These are phyloP conservation scores for Macropis europaea DNA, from an alignment of 2,888 invertebrate genomes.

Conservation along the genomic window DNA sequence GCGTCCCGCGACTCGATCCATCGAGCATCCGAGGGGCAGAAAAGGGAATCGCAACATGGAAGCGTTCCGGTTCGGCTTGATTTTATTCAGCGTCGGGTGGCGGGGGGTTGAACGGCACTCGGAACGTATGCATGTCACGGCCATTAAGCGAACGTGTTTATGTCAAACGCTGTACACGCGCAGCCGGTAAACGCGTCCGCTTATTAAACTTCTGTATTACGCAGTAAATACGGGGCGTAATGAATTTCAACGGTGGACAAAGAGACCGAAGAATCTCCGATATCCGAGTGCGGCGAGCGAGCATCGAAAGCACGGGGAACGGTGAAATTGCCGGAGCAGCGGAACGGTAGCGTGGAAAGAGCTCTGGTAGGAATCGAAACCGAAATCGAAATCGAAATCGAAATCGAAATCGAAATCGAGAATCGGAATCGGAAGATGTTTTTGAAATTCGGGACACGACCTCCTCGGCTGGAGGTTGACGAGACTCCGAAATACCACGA, in stretches of 20 bases:
- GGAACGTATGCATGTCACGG: constrained; percentile 8
- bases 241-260: constrained; percentile 39
- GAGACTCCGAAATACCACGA: too few species aligned
- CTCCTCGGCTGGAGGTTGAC: too few species aligned
- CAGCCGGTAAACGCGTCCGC: constrained; percentile 33
- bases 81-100: constrained; percentile 5
- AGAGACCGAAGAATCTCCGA: constrained; percentile 35
- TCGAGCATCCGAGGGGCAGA: too few species aligned
- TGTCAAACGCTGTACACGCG: constrained; percentile 14
- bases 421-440: too few species aligned
- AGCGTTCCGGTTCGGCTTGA: too few species aligned
- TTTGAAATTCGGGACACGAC: too few species aligned
- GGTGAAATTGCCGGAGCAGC: not conserved
- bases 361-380: too few species aligned
- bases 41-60: too few species aligned
- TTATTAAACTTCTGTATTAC: constrained; percentile 41
- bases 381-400: too few species aligned
- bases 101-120: not conserved
- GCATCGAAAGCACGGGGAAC: not conserved
- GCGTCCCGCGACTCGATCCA: too few species aligned
- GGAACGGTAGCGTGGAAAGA: too few species aligned
- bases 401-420: too few species aligned
- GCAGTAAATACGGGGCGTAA: constrained; percentile 35
- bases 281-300: constrained; percentile 19
- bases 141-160: constrained; percentile 23